Evolutionary conservation across 2,888 invertebrate genomes (phyloP), one percentile per base, ranked within the genome.

Genomic region (Drosophila kokeensis): DNA sequence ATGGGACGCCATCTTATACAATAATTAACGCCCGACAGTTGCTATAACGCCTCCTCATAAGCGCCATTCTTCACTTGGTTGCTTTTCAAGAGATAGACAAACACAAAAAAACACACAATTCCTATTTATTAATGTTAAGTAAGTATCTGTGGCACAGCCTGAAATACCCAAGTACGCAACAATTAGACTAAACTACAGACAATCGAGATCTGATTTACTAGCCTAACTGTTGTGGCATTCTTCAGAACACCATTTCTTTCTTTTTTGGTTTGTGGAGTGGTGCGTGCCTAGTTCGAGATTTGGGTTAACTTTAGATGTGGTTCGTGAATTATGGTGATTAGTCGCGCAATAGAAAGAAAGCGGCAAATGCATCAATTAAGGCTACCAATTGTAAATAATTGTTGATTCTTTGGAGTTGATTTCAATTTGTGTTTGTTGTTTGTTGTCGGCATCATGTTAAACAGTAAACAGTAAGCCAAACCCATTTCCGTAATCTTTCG

Each of bases 71-170:
- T 50, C 90, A 89, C 76, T 80, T 75, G 82, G 86, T 40, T 87
- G 90, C 76, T 60, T 90, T 87, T 52, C 4, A 15, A 15, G 45
- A 69, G 60, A 53, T 21, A 57, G 55, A 24, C 50, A 24, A 59
- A 30, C 4, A 6, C n/a, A 50, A 13, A 30, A 48, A 53, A 30
- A 11, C 11, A 11, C 32, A 32, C 32, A 57, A 48, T 38, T 68
- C 30, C 13, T 57, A 83, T 87, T 77, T 77, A 88, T 76, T 90
- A 84, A 71, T 60, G 79, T 87, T 79, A 76, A 42, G 38, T 49
- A 15, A 59, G 45, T 61, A 54, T 64, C 67, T 69, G 48, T 38
- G 68, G 58, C 67, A 73, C 42, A 57, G 55, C 53, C 40, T 42
- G 45, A 54, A 67, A 64, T 60, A 59, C 32, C 27, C 32, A 40